Conservation (phyloP, 2,888 invertebrate species). For the Drosophila greeni region DNA sequence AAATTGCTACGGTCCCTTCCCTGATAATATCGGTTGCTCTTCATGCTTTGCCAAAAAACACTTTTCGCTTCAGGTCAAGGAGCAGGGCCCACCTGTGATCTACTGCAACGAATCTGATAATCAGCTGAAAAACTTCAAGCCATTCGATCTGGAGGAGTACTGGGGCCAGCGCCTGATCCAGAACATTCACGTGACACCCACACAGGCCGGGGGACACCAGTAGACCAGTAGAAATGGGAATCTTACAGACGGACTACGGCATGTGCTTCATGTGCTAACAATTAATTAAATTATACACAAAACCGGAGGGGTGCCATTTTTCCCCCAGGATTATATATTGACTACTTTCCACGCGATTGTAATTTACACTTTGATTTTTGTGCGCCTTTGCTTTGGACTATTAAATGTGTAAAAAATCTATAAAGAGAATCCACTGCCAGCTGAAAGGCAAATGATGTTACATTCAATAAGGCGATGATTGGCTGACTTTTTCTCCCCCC, state of each 20-base stretch:
- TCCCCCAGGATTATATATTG: slow-evolving; percentile 19
- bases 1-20: slow-evolving; percentile 4
- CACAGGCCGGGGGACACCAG: slow-evolving; percentile 57
- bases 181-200: slow-evolving; percentile 80
- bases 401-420: slow-evolving; percentile 28
- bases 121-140: slow-evolving; percentile 86
- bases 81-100: slow-evolving; percentile 81
- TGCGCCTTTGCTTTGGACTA: slow-evolving; percentile 11
- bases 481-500: slow-evolving; percentile 4
- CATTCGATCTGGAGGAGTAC: slow-evolving; percentile 88
- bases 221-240: slow-evolving; percentile 55
- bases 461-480: slow-evolving; percentile 29
- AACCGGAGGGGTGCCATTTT: slow-evolving; percentile 39
- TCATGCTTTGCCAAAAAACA: slow-evolving; percentile 9
- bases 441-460: slow-evolving; percentile 54
- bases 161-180: slow-evolving; percentile 86
- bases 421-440: slow-evolving; percentile 56
- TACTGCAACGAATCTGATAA: slow-evolving; percentile 78
- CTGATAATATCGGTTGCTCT: slow-evolving; percentile 20
- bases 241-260: slow-evolving; percentile 47
- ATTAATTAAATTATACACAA: slow-evolving; percentile 42
- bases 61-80: slow-evolving; percentile 73
- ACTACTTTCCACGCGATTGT: slow-evolving; percentile 34
- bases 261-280: slow-evolving; percentile 46
- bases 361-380: slow-evolving; percentile 26